Percentiles rank a stretch among this genome's conserved stretches.
Evolutionary conservation across 2,797 vertebrate species (phyloP).

Genomic region (Astyanax mexicanus): DNA sequence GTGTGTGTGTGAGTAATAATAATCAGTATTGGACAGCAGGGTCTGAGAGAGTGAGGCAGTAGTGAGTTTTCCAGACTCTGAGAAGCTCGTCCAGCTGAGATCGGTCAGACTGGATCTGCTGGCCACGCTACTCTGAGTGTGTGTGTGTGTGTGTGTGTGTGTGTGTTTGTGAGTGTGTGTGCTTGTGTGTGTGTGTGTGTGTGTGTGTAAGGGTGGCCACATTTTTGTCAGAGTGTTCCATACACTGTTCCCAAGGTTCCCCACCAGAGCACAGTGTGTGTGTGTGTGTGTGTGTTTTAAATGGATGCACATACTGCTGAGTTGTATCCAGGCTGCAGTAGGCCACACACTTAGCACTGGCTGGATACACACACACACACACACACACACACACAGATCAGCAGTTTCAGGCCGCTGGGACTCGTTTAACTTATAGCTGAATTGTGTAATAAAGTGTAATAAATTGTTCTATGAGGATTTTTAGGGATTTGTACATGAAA

Average conservation of each 20-base stretch:
- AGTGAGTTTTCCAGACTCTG: not conserved
- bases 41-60: not conserved
- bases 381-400: not conserved
- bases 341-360: conserved; percentile 49
- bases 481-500: no score
- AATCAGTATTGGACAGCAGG: not conserved
- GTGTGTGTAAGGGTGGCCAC: conserved; percentile 62
- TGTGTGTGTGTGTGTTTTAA: conserved; percentile 10
- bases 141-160: conserved; percentile 45
- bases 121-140: conserved; percentile 49
- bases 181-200: not conserved
- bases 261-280: conserved; percentile 30
- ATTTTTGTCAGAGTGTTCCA: conserved; percentile 72
- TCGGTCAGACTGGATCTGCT: conserved; percentile 68
- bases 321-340: conserved; percentile 46
- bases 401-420: no score
- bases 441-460: no score
- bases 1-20: no score
- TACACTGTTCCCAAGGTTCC: conserved; percentile 50
- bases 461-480: no score
- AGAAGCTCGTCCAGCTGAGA: conserved; percentile 66
- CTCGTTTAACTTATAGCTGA: no score
- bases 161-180: conserved; percentile 29
- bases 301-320: conserved; percentile 31
- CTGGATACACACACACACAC: not conserved